These are phyloP conservation scores for Caenorhabditis zanzibari DNA, from an alignment of 2,888 invertebrate species.

Conservation along the genomic window DNA sequence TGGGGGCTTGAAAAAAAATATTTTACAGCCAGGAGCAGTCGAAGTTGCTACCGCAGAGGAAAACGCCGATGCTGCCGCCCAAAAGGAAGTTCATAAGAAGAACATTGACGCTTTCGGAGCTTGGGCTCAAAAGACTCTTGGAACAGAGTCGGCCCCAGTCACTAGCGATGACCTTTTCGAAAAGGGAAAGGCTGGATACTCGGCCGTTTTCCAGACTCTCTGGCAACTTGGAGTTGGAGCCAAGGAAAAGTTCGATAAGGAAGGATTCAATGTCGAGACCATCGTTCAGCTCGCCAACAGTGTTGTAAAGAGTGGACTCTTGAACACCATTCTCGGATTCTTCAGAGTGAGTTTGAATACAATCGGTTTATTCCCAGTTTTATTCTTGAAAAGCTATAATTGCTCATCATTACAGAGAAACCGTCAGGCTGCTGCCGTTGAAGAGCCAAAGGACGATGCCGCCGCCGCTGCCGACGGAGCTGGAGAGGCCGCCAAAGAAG, in stretches of 20 bases:
- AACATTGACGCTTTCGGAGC: constrained; percentile 80
- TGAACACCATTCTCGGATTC: constrained; percentile 78
- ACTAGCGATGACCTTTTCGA: constrained; percentile 79
- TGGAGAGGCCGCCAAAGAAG: constrained; percentile 39
- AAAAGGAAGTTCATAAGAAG: constrained; percentile 79
- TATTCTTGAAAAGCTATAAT: background rate
- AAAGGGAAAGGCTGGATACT: constrained; percentile 81
- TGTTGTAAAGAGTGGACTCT: constrained; percentile 75
- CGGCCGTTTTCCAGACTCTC: constrained; percentile 79
- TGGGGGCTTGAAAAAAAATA: background rate
- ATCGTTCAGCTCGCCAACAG: constrained; percentile 73
- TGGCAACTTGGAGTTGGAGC: constrained; percentile 77
- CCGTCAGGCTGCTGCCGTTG: constrained; percentile 53
- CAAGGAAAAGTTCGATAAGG: constrained; percentile 75
- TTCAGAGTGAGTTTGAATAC: constrained; percentile 71
- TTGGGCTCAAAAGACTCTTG: constrained; percentile 77
- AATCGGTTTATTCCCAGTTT: too few relatives aligned
- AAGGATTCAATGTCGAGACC: constrained; percentile 75
- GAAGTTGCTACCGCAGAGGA: constrained; percentile 68
- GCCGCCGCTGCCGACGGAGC: constrained; percentile 47
- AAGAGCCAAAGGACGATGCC: constrained; percentile 55
- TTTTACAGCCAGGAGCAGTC: constrained; percentile 68
- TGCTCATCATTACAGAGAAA: constrained; percentile 40
- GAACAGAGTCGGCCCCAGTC: constrained; percentile 76
- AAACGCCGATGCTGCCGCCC: constrained; percentile 79